Percentiles rank a stretch among this genome's conserved stretches.
Evolutionary conservation across 2,113 vertebrate genomes (phyloP).

Genomic region (Apistogramma diplotaenia): DNA sequence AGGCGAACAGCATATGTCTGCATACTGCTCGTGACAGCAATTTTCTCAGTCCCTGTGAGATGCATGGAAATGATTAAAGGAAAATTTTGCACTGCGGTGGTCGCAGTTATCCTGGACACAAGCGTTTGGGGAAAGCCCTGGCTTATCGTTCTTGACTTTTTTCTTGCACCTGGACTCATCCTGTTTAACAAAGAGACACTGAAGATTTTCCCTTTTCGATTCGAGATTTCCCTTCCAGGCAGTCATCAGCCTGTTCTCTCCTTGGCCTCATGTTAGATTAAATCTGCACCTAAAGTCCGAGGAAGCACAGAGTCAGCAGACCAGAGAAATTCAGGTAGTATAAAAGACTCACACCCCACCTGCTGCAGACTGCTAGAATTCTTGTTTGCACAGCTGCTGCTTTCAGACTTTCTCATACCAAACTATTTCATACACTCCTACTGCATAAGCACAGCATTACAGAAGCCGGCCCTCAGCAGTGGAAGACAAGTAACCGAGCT

Average conservation of each 20-base stretch:
- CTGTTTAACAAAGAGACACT: conserved; percentile 16
- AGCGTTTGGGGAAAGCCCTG: conserved; percentile 22
- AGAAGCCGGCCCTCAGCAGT: conserved; percentile 23
- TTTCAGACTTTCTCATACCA: conserved; percentile 35
- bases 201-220: neutral
- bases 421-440: conserved; percentile 43
- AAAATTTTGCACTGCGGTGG: conserved; percentile 61
- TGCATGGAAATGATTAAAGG: conserved; percentile 70
- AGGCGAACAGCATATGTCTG: conserved; percentile 46
- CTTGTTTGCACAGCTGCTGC: conserved; percentile 71
- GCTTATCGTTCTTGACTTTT: neutral
- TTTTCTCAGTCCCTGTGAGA: conserved; percentile 56
- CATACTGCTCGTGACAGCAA: conserved; percentile 56
- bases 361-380: conserved; percentile 34
- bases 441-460: conserved; percentile 46
- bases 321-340: conserved; percentile 28
- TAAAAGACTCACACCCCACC: conserved; percentile 27
- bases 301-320: conserved; percentile 14
- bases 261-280: conserved; percentile 17
- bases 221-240: neutral
- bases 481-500: conserved; percentile 24
- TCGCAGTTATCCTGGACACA: conserved; percentile 64
- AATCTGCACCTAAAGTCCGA: conserved; percentile 42
- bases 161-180: conserved; percentile 48
- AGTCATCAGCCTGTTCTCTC: conserved; percentile 13